Base-by-base conservation (phyloP, 2,113 vertebrate genomes). In the Puntigrus tetrazona region DNA sequence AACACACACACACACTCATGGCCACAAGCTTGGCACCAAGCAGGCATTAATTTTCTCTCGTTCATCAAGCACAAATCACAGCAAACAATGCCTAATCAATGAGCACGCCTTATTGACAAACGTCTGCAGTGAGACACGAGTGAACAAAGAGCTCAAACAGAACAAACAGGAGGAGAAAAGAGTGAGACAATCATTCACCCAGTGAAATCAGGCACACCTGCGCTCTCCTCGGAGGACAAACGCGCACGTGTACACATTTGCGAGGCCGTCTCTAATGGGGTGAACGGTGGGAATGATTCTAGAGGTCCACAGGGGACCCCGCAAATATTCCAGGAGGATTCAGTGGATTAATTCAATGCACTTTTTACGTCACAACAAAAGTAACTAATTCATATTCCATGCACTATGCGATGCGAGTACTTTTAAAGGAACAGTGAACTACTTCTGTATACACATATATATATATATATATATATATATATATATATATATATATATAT, bases 31-130 rank as follows among this genome's bases (percentile, higher is more conserved):
- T 47, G 45, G 67, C 45, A 47, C 20, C 69, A 45, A 18, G 31
- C 69, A 38, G 29, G 74, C 74, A 82, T 87, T 52, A 34, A 87
- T 83, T 77, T 65, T 47, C 75, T 73, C 67, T 67, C 45, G 83
- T 88, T 86, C 45, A 86, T 89, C 80, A 77, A 76, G 34, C 81
- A 61, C 69, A 85, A 87, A 86, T 79, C 77, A 76, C 77, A 76
- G 67, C 63, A 88, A 82, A 87, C 85, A 86, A 82, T 84, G 80
- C 36, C 29, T 81, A 86, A 87, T 90, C 88, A 89, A 89, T 85
- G 76, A 81, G 47, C 63, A 75, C 38, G 16, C 16, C 16, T 65
- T 25, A 86, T 20, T 86, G 82, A 85, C 83, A 67, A 87, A 85
- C 52, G 65, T 69, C 79, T 77, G 31, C 65, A 38, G 63, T 80